Conservation (phyloP, 2,113 vertebrate species). For the Promerops cafer region DNA sequence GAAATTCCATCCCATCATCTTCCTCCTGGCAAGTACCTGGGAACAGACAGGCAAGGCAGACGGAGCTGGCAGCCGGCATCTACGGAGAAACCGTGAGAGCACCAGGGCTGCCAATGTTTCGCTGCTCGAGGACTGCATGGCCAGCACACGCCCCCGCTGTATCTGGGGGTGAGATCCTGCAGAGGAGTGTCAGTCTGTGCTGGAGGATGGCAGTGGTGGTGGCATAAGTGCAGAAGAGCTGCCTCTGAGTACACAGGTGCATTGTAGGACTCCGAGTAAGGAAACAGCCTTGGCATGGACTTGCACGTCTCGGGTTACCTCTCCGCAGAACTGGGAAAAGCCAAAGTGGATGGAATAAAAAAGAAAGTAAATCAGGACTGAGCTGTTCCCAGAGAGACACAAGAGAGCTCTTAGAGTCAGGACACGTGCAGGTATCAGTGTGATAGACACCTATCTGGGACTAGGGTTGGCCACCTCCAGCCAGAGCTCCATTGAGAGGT, state of each 20-base stretch:
- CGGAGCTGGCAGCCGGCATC: not conserved
- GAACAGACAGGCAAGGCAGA: constrained; percentile 21
- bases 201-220: not conserved
- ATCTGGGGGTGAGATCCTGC: not conserved
- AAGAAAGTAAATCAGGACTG: not conserved
- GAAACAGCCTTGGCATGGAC: not conserved
- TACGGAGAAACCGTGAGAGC: not conserved
- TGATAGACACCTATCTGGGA: not conserved
- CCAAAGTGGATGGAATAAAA: not conserved
- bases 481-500: not conserved
- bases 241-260: not conserved
- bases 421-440: not conserved
- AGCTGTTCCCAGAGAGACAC: not conserved
- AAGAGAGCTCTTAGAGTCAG: not conserved
- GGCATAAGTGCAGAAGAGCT: not conserved
- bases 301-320: accelerated
- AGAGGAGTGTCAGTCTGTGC: not conserved
- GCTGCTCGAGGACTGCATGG: not conserved
- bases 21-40: not conserved
- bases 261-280: not conserved
- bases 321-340: not conserved
- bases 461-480: not conserved
- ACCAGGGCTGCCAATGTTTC: not conserved
- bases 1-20: not conserved
- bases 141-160: not conserved